A percentile compares a stretch with the other conserved stretches of the same genome.
These are phyloP conservation scores for Agonopterix alstromeriana DNA, from an alignment of 2,888 invertebrate genomes.

Conservation along the genomic window DNA sequence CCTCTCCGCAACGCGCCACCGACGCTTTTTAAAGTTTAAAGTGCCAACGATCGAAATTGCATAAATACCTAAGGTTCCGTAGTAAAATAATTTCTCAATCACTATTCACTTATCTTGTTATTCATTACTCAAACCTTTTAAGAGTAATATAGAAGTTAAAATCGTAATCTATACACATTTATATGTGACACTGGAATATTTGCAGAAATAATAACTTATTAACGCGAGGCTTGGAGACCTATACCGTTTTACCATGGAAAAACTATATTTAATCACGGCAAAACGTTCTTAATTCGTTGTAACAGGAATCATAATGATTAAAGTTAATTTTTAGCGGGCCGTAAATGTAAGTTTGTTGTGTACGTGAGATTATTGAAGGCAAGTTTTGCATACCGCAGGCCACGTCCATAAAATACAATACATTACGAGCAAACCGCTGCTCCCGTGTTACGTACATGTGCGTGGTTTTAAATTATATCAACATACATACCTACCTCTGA, in stretches of 20 bases:
- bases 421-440: conserved; percentile 56
- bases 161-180: conserved; percentile 39
- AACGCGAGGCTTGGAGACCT: conserved; percentile 39
- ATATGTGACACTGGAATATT: conserved; percentile 52
- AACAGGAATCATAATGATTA: conserved; percentile 13
- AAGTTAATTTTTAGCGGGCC: conserved; percentile 14
- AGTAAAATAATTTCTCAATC: too few species aligned
- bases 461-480: conserved; percentile 44
- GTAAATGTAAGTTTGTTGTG: conserved; percentile 42
- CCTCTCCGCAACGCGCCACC: too few species aligned
- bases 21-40: too few species aligned
- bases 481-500: conserved; percentile 23
- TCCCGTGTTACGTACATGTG: conserved; percentile 64
- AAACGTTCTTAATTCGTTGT: too few species aligned
- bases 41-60: too few species aligned
- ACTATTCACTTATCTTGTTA: background rate
- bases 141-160: conserved; percentile 12
- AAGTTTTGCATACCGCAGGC: conserved; percentile 67
- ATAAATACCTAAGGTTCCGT: too few species aligned
- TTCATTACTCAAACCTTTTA: too few species aligned
- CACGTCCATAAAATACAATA: conserved; percentile 64
- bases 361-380: conserved; percentile 59
- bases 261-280: background rate
- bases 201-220: conserved; percentile 55
- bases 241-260: conserved; percentile 19